Evolutionary conservation across 2,888 invertebrate genomes (phyloP), one percentile per base, ranked within the genome.

Genomic region (Lycophotia porphyrea): DNA sequence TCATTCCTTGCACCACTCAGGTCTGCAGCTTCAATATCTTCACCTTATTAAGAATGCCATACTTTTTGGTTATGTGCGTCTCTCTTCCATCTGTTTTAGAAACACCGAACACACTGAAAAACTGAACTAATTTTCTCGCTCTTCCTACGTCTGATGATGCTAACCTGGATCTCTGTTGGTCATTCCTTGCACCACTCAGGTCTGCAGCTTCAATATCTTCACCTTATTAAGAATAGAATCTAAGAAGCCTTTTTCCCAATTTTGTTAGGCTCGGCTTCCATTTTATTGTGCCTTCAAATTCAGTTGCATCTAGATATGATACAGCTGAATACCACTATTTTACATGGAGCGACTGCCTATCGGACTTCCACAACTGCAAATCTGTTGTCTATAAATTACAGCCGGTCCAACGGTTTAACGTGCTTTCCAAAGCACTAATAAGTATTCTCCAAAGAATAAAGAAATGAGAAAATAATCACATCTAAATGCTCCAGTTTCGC

Each of bases 401-500:
- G 1, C 7, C 58, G 13, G n/a, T n/a, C 13, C n/a, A 18, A 58
- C 18, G 27, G 7, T 58, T 18, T 58, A 58, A 58, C 18, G 9
- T 58, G 31, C 58, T 11, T 34, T 21, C 21, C 60, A 9, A 60
- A 34, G 60, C 21, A 11, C 60, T 21, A 34, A 34, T 60, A 60
- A 60, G 31, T 34, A 34, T 58, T 8, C 31, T 60, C 9, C 21
- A 60, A 60, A 34, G 58, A 58, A 58, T 31, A 21, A 58, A 21
- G 21, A 60, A 60, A 60, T 60, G 31, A 18, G 31, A 21, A 60
- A 31, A 60, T 60, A 60, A 36, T 52, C 74, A 47, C 39, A 60
- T 77, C 21, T 4, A 60, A 72, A 27, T 36, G 49, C n/a, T 5
- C 81, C 13, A 67, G 24, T 63, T 79, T 44, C 34, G 34, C 21